Conservation (phyloP, 2,888 invertebrate species). For the Mesorhabditis spiculigera region DNA sequence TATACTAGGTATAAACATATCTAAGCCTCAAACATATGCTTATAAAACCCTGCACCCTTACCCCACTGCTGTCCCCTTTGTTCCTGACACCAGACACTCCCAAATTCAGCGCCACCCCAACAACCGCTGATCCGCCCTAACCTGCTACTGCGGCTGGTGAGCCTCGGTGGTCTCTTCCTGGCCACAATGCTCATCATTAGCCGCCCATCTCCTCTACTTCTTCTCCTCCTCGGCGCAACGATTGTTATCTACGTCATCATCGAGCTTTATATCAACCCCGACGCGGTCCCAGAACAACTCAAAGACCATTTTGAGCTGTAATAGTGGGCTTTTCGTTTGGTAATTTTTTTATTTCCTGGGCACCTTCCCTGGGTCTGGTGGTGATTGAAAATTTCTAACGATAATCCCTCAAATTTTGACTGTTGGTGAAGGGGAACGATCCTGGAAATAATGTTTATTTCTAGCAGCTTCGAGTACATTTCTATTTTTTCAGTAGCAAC, state of each 20-base stretch:
- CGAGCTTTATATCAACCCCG: conserved; percentile 40
- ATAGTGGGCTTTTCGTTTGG: conserved; percentile 5
- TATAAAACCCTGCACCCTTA: conserved; percentile 1
- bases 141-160: conserved; percentile 35
- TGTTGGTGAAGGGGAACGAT: too few relatives aligned
- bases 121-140: conserved; percentile 35
- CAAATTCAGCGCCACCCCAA: conserved; percentile 35
- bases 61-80: conserved; percentile 8
- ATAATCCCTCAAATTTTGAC: too few relatives aligned
- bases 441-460: too few relatives aligned
- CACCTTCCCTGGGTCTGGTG: too few relatives aligned
- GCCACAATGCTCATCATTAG: conserved; percentile 44
- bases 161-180: conserved; percentile 38
- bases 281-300: conserved; percentile 21
- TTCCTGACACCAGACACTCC: conserved; percentile 5
- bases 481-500: too few relatives aligned
- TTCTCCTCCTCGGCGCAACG: conserved; percentile 28
- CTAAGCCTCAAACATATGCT: neutral
- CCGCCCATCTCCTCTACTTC: conserved; percentile 29
- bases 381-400: too few relatives aligned
- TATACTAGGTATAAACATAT: conserved; percentile 43
- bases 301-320: conserved; percentile 7
- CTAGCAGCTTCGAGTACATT: too few relatives aligned
- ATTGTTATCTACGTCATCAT: conserved; percentile 32
- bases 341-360: too few relatives aligned